Evolutionary conservation across 2,888 invertebrate genomes (phyloP).

Genomic region (Xestia ashworthii): DNA sequence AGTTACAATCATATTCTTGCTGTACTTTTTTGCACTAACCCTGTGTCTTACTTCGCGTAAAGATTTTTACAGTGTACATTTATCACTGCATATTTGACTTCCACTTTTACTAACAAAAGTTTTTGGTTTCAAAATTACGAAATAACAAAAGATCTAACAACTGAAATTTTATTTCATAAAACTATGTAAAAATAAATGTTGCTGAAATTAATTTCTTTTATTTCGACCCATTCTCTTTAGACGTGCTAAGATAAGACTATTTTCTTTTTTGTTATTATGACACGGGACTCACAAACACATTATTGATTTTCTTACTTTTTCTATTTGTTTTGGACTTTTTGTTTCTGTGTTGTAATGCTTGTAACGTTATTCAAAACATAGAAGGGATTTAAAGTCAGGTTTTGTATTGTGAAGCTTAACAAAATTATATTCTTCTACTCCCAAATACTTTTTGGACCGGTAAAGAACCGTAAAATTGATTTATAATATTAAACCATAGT

Average conservation of each 20-base stretch:
- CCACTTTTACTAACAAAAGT: slow-evolving; percentile 1
- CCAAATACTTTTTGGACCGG: not conserved
- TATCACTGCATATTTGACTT: slow-evolving; percentile 10
- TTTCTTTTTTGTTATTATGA: slow-evolving; percentile 13
- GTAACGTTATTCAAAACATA: slow-evolving; percentile 21
- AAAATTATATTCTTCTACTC: not conserved
- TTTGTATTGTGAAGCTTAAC: not conserved
- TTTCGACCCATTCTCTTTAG: slow-evolving; percentile 72
- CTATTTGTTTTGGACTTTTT: slow-evolving; percentile 30
- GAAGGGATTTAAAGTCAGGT: not conserved
- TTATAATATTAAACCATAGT: not conserved
- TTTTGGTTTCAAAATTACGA: slow-evolving; percentile 17
- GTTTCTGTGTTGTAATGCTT: slow-evolving; percentile 51
- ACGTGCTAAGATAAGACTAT: slow-evolving; percentile 47
- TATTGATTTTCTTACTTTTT: slow-evolving; percentile 27
- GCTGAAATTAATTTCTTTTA: slow-evolving; percentile 75
- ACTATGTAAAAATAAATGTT: slow-evolving; percentile 73
- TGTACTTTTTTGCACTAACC: not conserved
- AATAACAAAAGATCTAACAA: slow-evolving; percentile 39
- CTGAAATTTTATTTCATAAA: slow-evolving; percentile 44
- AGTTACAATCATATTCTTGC: not conserved
- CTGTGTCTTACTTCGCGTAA: not conserved
- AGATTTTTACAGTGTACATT: not conserved
- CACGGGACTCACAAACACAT: slow-evolving; percentile 29
- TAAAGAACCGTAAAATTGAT: not conserved